Conservation (phyloP, 2,113 vertebrate species). For the Paralichthys olivaceus region DNA sequence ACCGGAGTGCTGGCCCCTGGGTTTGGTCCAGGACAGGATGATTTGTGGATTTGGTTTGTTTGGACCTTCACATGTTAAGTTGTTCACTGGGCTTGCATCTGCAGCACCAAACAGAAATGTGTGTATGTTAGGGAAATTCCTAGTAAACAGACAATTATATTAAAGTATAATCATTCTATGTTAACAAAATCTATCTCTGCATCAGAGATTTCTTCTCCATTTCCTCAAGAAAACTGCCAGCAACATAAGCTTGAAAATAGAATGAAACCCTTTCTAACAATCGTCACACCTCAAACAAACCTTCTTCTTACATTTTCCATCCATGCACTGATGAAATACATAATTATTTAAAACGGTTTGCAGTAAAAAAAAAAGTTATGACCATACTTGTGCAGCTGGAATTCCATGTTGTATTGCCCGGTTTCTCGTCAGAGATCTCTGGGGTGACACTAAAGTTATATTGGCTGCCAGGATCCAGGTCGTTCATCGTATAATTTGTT, state of each 20-base stretch:
- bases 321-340: neutral
- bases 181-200: neutral
- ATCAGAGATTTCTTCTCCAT: too few species aligned
- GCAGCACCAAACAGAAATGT: conserved; percentile 36
- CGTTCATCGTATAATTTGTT: fast-evolving
- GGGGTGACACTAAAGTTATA: conserved; percentile 77
- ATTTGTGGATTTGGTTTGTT: conserved; percentile 71
- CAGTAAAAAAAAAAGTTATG: neutral
- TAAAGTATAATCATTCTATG: neutral
- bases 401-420: neutral
- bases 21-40: conserved; percentile 80
- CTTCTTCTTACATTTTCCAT: neutral
- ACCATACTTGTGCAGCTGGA: conserved; percentile 80
- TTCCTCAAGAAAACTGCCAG: too few species aligned
- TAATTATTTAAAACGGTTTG: neutral
- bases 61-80: conserved; percentile 61
- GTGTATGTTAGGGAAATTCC: neutral
- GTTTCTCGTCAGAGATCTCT: conserved; percentile 51
- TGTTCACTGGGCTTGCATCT: conserved; percentile 65
- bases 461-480: conserved; percentile 71
- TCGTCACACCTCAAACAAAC: neutral
- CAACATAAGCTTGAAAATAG: too few species aligned
- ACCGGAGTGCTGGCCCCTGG: conserved; percentile 66
- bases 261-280: neutral
- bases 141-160: neutral